Conservation (phyloP, 2,797 vertebrate genomes). For the Caiman crocodilus region DNA sequence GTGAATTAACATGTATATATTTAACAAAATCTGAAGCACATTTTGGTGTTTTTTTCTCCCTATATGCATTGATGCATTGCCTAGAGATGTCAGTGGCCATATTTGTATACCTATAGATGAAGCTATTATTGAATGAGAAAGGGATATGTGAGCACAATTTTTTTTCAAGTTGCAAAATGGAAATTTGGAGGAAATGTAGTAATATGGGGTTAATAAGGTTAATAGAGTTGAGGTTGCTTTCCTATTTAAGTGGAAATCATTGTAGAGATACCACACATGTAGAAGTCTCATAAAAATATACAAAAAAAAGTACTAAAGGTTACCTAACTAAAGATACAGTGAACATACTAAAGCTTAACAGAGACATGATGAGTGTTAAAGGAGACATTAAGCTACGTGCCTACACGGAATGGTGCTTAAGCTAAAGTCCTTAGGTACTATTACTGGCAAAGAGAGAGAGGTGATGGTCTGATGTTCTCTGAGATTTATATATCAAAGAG, state of each 20-base stretch:
- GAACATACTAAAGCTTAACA: background rate
- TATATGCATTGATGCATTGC: background rate
- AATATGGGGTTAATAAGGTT: background rate
- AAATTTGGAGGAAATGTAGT: background rate
- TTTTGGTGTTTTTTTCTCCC: background rate
- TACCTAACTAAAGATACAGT: background rate
- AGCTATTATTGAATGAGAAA: conserved; percentile 6
- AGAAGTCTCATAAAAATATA: background rate
- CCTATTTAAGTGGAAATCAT: background rate
- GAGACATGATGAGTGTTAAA: background rate
- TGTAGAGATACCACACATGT: background rate
- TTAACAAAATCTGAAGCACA: background rate
- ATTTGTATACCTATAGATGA: background rate
- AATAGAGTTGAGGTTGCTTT: background rate
- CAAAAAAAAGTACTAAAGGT: background rate
- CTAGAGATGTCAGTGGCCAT: background rate
- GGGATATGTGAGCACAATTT: background rate
- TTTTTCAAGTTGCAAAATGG: background rate
- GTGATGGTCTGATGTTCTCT: background rate
- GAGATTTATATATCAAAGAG: background rate
- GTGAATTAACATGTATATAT: too few relatives aligned
- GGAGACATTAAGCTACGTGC: background rate
- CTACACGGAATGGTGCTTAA: background rate
- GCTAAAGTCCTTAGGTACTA: background rate
- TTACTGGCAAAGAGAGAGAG: background rate